These are phyloP conservation scores for Hippopotamus amphibius DNA, from an alignment of 2,113 vertebrate genomes.

Conservation along the genomic window DNA sequence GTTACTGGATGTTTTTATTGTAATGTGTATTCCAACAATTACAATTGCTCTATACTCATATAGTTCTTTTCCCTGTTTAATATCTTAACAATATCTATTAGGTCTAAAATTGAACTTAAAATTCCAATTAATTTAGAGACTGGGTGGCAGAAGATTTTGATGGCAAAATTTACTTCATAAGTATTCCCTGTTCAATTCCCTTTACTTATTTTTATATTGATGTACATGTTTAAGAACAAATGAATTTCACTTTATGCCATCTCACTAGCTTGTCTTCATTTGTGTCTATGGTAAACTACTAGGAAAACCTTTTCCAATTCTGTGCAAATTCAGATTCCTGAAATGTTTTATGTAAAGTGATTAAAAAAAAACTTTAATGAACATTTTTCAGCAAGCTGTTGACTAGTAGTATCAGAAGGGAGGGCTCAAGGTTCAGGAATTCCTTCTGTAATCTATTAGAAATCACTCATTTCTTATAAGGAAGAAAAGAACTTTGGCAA, in stretches of 20 bases:
- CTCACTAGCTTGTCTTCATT: background rate
- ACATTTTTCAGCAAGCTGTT: background rate
- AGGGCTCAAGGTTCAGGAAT: background rate
- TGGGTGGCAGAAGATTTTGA: background rate
- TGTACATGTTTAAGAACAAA: background rate
- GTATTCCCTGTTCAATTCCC: background rate
- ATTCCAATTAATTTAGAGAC: background rate
- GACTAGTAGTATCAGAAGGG: accelerated
- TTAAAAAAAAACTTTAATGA: background rate
- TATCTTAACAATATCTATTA: background rate
- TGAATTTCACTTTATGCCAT: background rate
- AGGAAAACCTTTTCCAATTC: background rate
- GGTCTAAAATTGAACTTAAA: constrained; percentile 49
- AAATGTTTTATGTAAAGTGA: constrained; percentile 20
- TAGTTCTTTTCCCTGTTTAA: background rate
- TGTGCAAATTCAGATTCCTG: background rate
- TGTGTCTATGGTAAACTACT: background rate
- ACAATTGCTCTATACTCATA: background rate
- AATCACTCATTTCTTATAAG: background rate
- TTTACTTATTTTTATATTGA: background rate
- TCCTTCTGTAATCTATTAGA: background rate
- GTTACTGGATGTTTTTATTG: constrained; percentile 29
- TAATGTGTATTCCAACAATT: constrained; percentile 31
- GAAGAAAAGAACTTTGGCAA: background rate
- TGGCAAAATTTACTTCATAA: background rate